Base-by-base conservation (phyloP, 2,797 vertebrate species). In the Liasis olivaceus region DNA sequence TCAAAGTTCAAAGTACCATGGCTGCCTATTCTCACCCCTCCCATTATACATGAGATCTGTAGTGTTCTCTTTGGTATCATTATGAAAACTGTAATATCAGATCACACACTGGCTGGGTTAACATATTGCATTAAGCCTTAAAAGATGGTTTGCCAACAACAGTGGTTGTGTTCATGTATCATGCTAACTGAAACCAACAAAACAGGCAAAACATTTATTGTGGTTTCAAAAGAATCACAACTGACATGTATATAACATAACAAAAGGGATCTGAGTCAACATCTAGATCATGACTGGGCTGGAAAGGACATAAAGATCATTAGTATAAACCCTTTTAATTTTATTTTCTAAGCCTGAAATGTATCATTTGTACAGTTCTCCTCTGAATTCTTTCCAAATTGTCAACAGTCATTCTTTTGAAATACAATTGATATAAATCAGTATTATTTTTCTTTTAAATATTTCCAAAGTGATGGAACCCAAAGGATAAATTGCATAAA, bases 401-500 rank as follows among this genome's bases (percentile, higher is more conserved):
- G 51, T 64, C 51, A 64, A 36, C 51, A 64, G 22, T 3, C 42
- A 58, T 56, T 36, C 42, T 59, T 84, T 66, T 85, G 59, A 92
- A 89, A 85, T 92, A 31, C 77, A 89, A 66, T 85, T 92, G 24
- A 85, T 36, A 64, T 54, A 92, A 92, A 92, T 42, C 47, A 66
- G 72, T 85, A 42, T 62, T 51, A 62, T 92, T 92, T 66, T 51
- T 89, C 26, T 36, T 85, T 42, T 56, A 56, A 5, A 63, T 47
- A 58, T 51, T 85, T 89, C 42, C 60, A 89, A 59, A 87, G 24
- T 22, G 54, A 12, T n/a, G 2, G 42, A 89, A 56, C 9, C 22
- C 60, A 89, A 84, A 14, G 14, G 47, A 13, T n/a, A 51, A 89
- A 89, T 36, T 51, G 26, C 31, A 91, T 69, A 54, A 91, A 86